phyloP scores from a whole-genome alignment of 2,797 vertebrate species.

The Rhabdomys pumilio region DNA sequence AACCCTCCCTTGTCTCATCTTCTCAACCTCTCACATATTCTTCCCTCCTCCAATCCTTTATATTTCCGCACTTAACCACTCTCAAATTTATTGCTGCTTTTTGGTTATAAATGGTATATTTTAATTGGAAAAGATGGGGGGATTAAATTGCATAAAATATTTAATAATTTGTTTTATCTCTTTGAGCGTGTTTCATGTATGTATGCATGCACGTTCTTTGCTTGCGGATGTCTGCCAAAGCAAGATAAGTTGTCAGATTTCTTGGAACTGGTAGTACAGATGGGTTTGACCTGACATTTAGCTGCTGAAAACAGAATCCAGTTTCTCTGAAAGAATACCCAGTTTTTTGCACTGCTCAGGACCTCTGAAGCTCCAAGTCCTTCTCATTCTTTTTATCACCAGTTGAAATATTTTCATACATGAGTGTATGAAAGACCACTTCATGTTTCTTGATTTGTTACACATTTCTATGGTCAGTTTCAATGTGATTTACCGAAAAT shows the following conservation, averaged over 20 bases:
- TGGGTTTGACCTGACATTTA: background rate
- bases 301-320: background rate
- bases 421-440: background rate
- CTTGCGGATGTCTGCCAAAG: background rate
- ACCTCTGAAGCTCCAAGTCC: background rate
- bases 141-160: background rate
- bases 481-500: background rate
- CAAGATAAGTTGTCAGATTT: background rate
- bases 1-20: background rate
- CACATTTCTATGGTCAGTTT: background rate
- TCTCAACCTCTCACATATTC: background rate
- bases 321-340: background rate
- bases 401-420: background rate
- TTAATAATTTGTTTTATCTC: background rate
- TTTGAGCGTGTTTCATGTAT: background rate
- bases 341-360: background rate
- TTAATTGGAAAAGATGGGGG: background rate
- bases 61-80: background rate
- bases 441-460: background rate
- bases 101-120: background rate
- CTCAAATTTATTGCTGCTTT: background rate
- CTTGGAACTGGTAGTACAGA: background rate
- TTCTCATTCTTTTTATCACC: background rate
- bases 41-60: background rate
- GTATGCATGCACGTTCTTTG: background rate